These are phyloP conservation scores for Eulacestoma nigropectus DNA, from an alignment of 2,113 vertebrate genomes.

Conservation along the genomic window DNA sequence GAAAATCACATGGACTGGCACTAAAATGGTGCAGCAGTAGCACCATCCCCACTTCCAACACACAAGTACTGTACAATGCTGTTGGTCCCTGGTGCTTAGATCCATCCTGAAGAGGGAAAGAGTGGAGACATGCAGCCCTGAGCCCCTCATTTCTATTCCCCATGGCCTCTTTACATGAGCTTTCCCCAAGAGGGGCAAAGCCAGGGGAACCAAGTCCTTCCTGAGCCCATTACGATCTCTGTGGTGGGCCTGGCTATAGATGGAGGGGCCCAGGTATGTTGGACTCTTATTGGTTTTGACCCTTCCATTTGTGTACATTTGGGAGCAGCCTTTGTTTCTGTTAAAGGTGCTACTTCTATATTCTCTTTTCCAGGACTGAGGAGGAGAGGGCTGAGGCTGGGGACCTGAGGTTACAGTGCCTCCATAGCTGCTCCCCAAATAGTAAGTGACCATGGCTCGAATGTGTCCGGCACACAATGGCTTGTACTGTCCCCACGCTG, in stretches of 20 bases:
- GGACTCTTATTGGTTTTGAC: background rate
- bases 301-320: background rate
- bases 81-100: background rate
- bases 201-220: background rate
- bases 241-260: conserved; percentile 11
- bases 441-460: conserved; percentile 69
- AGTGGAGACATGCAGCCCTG: background rate
- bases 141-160: conserved; percentile 27
- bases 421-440: conserved; percentile 70
- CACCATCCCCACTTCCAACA: background rate
- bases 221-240: background rate
- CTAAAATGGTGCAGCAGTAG: background rate
- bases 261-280: background rate
- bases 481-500: background rate
- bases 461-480: background rate
- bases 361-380: conserved; percentile 71
- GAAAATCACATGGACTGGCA: background rate
- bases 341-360: conserved; percentile 58
- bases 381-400: conserved; percentile 70
- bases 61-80: background rate
- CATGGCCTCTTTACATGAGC: background rate
- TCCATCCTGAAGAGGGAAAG: background rate
- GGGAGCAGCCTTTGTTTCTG: conserved; percentile 20
- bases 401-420: conserved; percentile 71
- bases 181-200: conserved; percentile 19